A percentile compares a stretch with the other conserved stretches of the same genome.
These are phyloP conservation scores for Gryon sp. DNA, from an alignment of 1,140 invertebrate species.

Conservation along the genomic window DNA sequence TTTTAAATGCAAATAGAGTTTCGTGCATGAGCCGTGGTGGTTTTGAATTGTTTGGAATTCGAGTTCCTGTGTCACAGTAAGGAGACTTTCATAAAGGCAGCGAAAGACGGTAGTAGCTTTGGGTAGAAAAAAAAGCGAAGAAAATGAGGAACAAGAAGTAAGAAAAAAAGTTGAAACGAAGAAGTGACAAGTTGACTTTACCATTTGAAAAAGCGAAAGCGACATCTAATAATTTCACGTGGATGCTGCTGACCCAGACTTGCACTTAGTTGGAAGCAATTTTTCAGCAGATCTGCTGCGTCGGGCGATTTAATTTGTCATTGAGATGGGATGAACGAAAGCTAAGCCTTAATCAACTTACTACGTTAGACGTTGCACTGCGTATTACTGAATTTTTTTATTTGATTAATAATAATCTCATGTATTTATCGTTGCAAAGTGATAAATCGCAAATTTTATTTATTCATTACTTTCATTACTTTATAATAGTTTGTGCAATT, in stretches of 20 bases:
- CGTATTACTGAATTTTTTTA: conserved; percentile 19
- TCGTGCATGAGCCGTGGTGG: conserved; percentile 28
- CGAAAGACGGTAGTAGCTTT: too few relatives aligned
- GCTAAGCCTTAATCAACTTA: conserved; percentile 38
- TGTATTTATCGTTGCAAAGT: too few relatives aligned
- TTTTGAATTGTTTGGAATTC: conserved; percentile 46
- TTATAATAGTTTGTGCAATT: too few relatives aligned
- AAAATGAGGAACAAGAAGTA: too few relatives aligned
- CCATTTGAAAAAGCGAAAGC: conserved; percentile 38
- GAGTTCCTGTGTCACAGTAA: conserved; percentile 21
- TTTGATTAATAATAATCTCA: too few relatives aligned
- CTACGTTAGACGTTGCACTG: conserved; percentile 4
- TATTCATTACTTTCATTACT: too few relatives aligned
- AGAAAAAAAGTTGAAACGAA: conserved; percentile 20
- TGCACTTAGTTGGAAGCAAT: conserved; percentile 40
- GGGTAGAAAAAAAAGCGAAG: too few relatives aligned
- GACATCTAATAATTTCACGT: conserved; percentile 46
- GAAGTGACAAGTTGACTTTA: conserved; percentile 37
- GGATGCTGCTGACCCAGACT: conserved; percentile 42
- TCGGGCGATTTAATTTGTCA: conserved; percentile 52
- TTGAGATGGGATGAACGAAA: conserved; percentile 17
- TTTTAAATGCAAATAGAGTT: conserved; percentile 59
- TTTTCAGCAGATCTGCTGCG: conserved; percentile 27
- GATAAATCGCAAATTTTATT: too few relatives aligned
- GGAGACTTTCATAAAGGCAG: conserved; percentile 42